phyloP scores from a whole-genome alignment of 2,888 invertebrate species.

The Nebria salina region DNA sequence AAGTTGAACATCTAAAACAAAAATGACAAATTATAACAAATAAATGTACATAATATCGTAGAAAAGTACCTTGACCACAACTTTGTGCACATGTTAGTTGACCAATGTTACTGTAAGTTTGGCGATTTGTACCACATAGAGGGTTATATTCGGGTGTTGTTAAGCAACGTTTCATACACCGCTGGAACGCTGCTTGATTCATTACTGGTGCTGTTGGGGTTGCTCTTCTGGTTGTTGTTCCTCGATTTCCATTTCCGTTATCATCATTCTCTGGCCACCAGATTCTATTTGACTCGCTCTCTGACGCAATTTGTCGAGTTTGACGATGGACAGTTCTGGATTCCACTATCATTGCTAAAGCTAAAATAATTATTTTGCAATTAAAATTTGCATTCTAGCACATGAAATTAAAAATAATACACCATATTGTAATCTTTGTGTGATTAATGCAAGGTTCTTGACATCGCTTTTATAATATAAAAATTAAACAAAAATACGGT shows the following conservation, averaged over 20 bases:
- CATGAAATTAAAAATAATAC: too few species aligned
- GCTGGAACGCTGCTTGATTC: conserved; percentile 34
- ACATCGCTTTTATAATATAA: too few species aligned
- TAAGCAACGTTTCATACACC: conserved; percentile 56
- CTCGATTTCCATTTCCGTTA: not conserved
- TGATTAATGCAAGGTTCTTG: too few species aligned
- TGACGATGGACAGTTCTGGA: too few species aligned
- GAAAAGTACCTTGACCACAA: conserved; percentile 60
- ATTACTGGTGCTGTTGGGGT: not conserved
- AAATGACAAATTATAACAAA: not conserved
- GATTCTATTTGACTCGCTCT: too few species aligned
- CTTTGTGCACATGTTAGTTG: conserved; percentile 56
- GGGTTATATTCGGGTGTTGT: conserved; percentile 59
- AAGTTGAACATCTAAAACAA: conserved; percentile 15
- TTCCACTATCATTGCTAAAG: too few species aligned
- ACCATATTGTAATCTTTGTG: too few species aligned
- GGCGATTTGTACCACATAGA: conserved; percentile 58
- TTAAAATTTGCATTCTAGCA: too few species aligned
- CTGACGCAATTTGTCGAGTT: too few species aligned
- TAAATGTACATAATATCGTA: not conserved
- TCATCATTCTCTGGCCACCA: not conserved
- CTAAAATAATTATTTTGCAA: too few species aligned
- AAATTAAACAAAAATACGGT: too few species aligned
- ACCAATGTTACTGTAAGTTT: conserved; percentile 57
- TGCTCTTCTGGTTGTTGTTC: not conserved